Conservation (phyloP, 2,113 vertebrate genomes). For the Cranoglanis bouderius region DNA sequence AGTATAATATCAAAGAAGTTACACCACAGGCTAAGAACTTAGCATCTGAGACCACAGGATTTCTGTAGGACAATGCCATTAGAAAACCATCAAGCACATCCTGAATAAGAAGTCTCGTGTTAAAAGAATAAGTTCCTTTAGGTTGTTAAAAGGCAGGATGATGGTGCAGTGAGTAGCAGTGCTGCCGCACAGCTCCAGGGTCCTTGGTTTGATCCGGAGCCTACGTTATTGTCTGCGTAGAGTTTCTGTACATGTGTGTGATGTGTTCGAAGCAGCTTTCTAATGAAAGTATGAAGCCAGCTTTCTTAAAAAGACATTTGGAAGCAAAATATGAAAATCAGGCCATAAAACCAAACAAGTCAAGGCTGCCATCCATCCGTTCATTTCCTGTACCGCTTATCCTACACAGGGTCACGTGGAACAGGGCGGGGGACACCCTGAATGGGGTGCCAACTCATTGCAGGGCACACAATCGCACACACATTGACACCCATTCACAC, state of each 20-base stretch:
- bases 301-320: not conserved
- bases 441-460: too few species aligned
- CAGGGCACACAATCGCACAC: too few species aligned
- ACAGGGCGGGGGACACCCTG: too few species aligned
- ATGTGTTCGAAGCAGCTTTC: not conserved
- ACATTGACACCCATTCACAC: too few species aligned
- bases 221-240: not conserved
- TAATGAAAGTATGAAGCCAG: not conserved
- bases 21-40: not conserved
- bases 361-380: not conserved
- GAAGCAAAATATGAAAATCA: not conserved
- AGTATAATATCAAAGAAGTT: not conserved
- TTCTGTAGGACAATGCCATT: not conserved
- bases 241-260: not conserved
- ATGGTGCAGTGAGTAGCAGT: not conserved
- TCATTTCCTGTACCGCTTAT: too few species aligned
- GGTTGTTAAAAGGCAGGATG: not conserved
- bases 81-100: not conserved
- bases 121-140: not conserved
- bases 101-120: not conserved
- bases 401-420: too few species aligned
- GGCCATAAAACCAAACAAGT: not conserved
- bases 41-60: not conserved
- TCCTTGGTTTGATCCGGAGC: not conserved
- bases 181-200: not conserved